Base-by-base conservation (phyloP, 1,140 invertebrate genomes). In the Brachionus calyciflorus region DNA sequence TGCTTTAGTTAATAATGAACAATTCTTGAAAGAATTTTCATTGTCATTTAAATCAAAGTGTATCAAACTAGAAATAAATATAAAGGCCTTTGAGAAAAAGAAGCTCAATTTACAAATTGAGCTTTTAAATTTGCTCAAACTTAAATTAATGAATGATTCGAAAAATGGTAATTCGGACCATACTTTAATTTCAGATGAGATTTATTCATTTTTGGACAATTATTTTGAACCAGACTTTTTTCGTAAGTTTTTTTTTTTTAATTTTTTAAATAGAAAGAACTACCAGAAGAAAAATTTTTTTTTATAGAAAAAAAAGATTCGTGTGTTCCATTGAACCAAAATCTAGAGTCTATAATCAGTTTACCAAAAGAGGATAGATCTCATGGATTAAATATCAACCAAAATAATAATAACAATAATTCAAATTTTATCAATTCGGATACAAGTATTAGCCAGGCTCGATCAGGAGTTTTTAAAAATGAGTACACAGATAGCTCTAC, bases 331-430 rank as follows among this genome's bases (percentile, higher is more conserved):
- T n/a, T n/a, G n/a, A n/a, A n/a, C n/a, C n/a, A n/a, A n/a, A n/a
- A n/a, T n/a, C n/a, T n/a, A n/a, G 53, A 55, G 17, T 28, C 26
- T 28, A 28, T 14, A 9, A 55, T 12, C 3, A 55, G 10, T 55
- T 55, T 28, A 9, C 17, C 10, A 21, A 17, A 51, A 9, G 48
- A 24, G 0, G 26, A 21, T 6, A 51, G 26, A 17, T 14, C 28
- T 30, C 9, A 55, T 53, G 19, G 21, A 53, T 24, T 53, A 3
- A 55, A 55, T n/a, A 2, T 14, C 24, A 55, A 55, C 10, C 9
- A 4, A 12, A 51, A 51, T 51, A 51, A 51, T 51, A 55, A 55
- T 5, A 55, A 55, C 14, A 55, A 55, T 55, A 53, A 53, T 21
- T 53, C 49, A 26, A 53, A 12, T 53, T 24, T 28, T 55, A 28